phyloP scores from a whole-genome alignment of 64 coral and sea anemone species.

The Montipora capricornis region DNA sequence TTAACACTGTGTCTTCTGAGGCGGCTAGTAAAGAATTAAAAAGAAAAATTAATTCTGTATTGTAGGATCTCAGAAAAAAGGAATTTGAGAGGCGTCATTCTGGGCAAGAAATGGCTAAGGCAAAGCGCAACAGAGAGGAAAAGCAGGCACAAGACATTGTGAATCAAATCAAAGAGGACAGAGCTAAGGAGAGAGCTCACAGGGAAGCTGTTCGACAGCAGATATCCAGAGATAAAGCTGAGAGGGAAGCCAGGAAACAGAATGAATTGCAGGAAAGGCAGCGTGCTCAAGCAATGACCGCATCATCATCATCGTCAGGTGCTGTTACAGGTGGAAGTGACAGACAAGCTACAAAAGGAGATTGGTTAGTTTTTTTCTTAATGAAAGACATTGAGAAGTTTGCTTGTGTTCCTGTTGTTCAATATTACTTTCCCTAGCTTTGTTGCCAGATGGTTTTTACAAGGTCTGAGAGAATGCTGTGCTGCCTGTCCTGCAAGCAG shows the following conservation, averaged over 20 bases:
- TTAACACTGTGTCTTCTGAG: too few relatives aligned
- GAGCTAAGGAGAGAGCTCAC: constrained; percentile 90
- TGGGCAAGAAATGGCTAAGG: constrained; percentile 72
- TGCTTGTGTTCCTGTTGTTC: too few relatives aligned
- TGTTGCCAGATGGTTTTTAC: too few relatives aligned
- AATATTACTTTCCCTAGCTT: too few relatives aligned
- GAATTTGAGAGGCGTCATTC: constrained; percentile 66
- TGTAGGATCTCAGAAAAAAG: constrained; percentile 64
- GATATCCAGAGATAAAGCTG: constrained; percentile 90
- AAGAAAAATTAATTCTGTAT: too few relatives aligned
- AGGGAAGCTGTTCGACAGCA: constrained; percentile 89
- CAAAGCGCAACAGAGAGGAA: constrained; percentile 85
- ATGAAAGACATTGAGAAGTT: too few relatives aligned
- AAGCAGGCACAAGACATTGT: constrained; percentile 78
- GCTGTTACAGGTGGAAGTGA: background rate
- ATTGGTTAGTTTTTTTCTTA: background rate
- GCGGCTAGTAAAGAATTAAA: too few relatives aligned
- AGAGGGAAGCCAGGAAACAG: constrained; percentile 76
- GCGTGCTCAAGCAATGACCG: background rate
- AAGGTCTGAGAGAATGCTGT: too few relatives aligned
- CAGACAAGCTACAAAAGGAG: background rate
- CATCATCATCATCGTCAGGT: background rate
- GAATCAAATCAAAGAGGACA: constrained; percentile 83
- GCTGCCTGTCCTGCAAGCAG: too few relatives aligned
- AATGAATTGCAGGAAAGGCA: constrained; percentile 84